Conservation (phyloP, 2,888 invertebrate species). For the Rambutsinella grinnellia region DNA sequence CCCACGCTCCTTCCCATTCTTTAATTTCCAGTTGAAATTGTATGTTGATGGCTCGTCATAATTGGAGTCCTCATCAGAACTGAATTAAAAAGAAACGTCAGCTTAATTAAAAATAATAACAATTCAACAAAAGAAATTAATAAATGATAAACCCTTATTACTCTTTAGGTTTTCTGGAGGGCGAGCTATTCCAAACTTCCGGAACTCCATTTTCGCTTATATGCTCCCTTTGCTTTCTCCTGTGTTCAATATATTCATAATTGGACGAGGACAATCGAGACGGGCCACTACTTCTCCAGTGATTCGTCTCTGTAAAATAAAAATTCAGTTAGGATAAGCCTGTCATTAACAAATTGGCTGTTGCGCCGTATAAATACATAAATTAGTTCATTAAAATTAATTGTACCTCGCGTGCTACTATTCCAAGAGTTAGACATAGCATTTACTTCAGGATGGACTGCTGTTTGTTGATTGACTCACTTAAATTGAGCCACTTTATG, state of each 20-base stretch:
- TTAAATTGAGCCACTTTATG: too few relatives aligned
- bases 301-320: conserved; percentile 22
- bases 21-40: conserved; percentile 42
- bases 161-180: conserved; percentile 55
- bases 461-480: too few relatives aligned
- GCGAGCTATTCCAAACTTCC: conserved; percentile 63
- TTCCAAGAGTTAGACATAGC: too few relatives aligned
- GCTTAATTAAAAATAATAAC: not conserved
- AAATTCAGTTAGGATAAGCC: not conserved
- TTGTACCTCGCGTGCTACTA: not conserved
- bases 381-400: not conserved
- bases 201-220: conserved; percentile 63
- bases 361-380: not conserved
- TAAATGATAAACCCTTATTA: not conserved
- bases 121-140: conserved; percentile 1
- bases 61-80: conserved; percentile 61
- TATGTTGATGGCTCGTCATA: conserved; percentile 24
- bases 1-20: conserved; percentile 13
- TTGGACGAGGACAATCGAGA: conserved; percentile 14
- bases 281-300: conserved; percentile 29
- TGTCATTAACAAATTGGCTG: not conserved
- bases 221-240: conserved; percentile 59
- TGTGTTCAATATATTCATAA: conserved; percentile 52
- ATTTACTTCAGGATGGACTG: too few relatives aligned
- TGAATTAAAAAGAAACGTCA: conserved; percentile 29